Evolutionary conservation across 2,113 vertebrate genomes (phyloP).

Genomic region (Helogale parvula): DNA sequence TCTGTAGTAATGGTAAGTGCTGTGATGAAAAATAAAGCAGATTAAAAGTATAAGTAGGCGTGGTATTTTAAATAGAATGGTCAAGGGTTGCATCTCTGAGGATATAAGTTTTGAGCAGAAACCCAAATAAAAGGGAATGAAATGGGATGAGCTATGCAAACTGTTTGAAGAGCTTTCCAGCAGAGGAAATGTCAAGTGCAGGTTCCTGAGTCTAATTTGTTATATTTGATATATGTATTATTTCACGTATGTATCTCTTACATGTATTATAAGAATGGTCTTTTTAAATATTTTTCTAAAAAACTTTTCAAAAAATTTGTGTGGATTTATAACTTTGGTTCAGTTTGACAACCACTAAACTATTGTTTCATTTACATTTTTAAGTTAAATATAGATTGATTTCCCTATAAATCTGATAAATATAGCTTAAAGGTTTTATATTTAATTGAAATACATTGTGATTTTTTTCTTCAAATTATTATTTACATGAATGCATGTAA

Average conservation of each 20-base stretch:
- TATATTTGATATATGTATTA: background rate
- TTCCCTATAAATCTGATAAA: background rate
- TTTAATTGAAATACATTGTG: constrained; percentile 25
- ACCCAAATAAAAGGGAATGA: background rate
- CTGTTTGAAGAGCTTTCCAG: background rate
- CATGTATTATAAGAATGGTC: background rate
- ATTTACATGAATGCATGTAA: background rate
- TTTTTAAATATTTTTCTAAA: constrained; percentile 16
- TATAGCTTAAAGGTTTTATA: constrained; percentile 1
- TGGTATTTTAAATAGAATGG: background rate
- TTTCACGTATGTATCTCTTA: background rate
- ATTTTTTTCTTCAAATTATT: constrained; percentile 15
- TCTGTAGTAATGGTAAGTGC: background rate
- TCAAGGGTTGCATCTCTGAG: background rate
- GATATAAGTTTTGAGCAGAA: background rate
- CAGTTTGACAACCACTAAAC: background rate
- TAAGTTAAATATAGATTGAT: constrained; percentile 20
- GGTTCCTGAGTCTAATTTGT: background rate
- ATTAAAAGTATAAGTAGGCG: background rate
- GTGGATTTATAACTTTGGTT: background rate
- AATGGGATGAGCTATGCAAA: background rate
- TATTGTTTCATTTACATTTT: background rate
- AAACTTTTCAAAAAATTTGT: background rate
- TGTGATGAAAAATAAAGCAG: background rate
- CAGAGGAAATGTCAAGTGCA: background rate